Conservation (phyloP, 2,113 vertebrate genomes). For the Chaetodon auriga region DNA sequence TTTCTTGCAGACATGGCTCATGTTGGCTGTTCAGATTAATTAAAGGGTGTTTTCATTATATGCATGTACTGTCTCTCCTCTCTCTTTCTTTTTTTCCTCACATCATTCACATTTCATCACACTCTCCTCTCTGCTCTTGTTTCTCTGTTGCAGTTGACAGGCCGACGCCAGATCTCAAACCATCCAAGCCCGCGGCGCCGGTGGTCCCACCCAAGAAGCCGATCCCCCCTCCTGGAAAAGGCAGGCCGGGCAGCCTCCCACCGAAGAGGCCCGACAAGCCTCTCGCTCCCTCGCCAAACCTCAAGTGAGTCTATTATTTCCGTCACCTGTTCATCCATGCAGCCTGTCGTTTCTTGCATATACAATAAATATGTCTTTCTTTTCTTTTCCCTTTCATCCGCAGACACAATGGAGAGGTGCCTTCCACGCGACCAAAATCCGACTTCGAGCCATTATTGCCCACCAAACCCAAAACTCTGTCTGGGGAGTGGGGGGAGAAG, state of each 20-base stretch:
- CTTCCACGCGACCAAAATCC: constrained; percentile 87
- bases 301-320: constrained; percentile 82
- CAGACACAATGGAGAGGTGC: constrained; percentile 94
- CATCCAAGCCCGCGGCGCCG: constrained; percentile 91
- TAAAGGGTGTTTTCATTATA: neutral
- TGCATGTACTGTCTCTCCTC: neutral
- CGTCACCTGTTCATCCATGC: neutral
- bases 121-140: neutral
- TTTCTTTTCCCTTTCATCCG: constrained; percentile 24
- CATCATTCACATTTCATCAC: neutral
- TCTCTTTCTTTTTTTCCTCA: too few species aligned
- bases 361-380: neutral
- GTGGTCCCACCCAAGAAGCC: constrained; percentile 96
- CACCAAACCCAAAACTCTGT: constrained; percentile 89
- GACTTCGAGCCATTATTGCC: constrained; percentile 87
- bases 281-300: constrained; percentile 80
- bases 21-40: neutral
- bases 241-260: constrained; percentile 79
- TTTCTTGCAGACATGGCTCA: neutral
- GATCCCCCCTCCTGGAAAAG: constrained; percentile 88
- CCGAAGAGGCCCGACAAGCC: constrained; percentile 93
- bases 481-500: constrained; percentile 79
- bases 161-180: constrained; percentile 85
- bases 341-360: neutral
- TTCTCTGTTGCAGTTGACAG: constrained; percentile 86